Conservation (phyloP, 2,797 vertebrate genomes). For the Poecilia gillii region DNA sequence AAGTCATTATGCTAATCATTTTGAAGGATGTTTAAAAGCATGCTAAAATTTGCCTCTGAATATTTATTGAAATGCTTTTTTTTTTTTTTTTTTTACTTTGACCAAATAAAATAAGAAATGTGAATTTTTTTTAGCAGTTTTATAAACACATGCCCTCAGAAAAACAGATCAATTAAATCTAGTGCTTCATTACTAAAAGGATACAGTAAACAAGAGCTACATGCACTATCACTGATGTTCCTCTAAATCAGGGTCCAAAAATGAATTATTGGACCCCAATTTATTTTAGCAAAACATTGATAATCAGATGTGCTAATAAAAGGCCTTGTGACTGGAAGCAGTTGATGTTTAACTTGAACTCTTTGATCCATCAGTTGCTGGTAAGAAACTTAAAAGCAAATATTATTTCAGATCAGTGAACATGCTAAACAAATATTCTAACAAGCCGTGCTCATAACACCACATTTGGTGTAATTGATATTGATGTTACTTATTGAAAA, state of each 20-base stretch:
- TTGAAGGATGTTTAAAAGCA: background rate
- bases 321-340: background rate
- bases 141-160: background rate
- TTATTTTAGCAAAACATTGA: background rate
- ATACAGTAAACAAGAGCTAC: background rate
- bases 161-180: background rate
- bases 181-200: background rate
- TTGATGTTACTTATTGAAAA: too few species aligned
- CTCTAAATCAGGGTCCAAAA: background rate
- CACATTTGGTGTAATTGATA: background rate
- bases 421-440: background rate
- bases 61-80: background rate
- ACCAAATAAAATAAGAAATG: background rate
- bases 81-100: background rate
- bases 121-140: background rate
- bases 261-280: background rate
- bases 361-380: background rate
- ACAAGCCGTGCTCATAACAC: background rate
- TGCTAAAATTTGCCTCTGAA: background rate
- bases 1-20: constrained; percentile 2
- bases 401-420: background rate
- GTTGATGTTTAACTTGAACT: background rate
- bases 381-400: background rate
- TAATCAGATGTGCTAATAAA: background rate
- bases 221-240: background rate